Evolutionary conservation across 2,888 invertebrate species (phyloP), one percentile per base, ranked within the genome.

Genomic region (Stomorhina lunata): DNA sequence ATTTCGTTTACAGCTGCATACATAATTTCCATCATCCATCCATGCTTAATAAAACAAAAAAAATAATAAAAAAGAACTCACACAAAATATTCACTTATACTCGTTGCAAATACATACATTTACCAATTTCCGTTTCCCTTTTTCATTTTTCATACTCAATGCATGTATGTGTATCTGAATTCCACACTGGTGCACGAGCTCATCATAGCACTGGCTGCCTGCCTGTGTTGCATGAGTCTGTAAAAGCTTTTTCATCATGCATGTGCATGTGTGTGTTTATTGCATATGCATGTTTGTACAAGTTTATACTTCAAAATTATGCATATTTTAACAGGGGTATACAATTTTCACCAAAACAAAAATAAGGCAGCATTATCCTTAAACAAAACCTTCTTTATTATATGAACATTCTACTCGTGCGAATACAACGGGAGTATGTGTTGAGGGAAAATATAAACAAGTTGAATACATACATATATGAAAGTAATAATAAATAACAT

Each of bases 291-390:
- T 55, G 45, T 29, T 63, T 48, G 69, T 55, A 20, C 55, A 72
- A 53, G 22, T 73, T 73, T 55, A 25, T 43, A 27, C 40, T 65
- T 55, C 32, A 61, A 76, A 68, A 71, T 77, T 76, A 77, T 81
- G 71, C 78, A 63, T 71, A 55, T 78, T 63, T 78, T 55, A 78
- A 71, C 53, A 61, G 61, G 61, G 63, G 20, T 55, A 77, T 61
- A 78, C 53, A 78, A 32, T 37, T 27, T 78, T 53, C 34, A 63
- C 27, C 69, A 43, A 59, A 66, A 77, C 29, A 40, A 45, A 59
- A 37, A 71, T 55, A 53, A 63, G 55, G 34, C 40, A 53, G 32
- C 43, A 63, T 71, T 71, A 71, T 55, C n/a, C 34, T 53, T 40
- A 53, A 61, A 77, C 37, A 77, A 77, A 63, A 53, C 32, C 57